Conservation (phyloP, 2,888 invertebrate genomes). For the Caenorhabditis plicata region DNA sequence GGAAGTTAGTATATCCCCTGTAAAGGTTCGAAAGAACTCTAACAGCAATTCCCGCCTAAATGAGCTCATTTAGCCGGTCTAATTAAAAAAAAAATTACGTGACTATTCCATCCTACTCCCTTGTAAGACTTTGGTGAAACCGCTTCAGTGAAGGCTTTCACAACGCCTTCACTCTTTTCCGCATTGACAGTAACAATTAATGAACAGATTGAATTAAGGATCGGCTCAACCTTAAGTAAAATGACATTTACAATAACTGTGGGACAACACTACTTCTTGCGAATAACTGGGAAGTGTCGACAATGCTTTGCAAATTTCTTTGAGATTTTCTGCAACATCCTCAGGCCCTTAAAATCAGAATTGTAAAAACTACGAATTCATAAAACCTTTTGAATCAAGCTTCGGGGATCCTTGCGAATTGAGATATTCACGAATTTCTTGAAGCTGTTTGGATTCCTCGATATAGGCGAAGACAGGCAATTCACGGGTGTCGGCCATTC, state of each 20-base stretch:
- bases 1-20: constrained; percentile 83
- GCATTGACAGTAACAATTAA: constrained; percentile 84
- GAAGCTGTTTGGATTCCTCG: constrained; percentile 65
- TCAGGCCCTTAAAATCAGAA: constrained; percentile 19
- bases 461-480: constrained; percentile 57
- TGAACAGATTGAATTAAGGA: constrained; percentile 92
- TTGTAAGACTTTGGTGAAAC: constrained; percentile 36
- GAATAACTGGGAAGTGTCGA: too few relatives aligned
- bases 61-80: not conserved
- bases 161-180: constrained; percentile 84
- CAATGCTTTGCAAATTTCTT: constrained; percentile 32
- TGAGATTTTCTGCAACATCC: constrained; percentile 36
- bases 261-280: not conserved
- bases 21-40: constrained; percentile 85
- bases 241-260: not conserved
- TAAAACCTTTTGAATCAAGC: constrained; percentile 25
- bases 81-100: constrained; percentile 20
- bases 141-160: constrained; percentile 66
- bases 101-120: constrained; percentile 54
- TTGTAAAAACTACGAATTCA: constrained; percentile 69
- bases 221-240: constrained; percentile 83
- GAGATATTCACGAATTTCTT: constrained; percentile 83
- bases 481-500: constrained; percentile 51
- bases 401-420: constrained; percentile 71
- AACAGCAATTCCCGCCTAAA: constrained; percentile 56